Evolutionary conservation across 2,888 invertebrate species (phyloP).

Genomic region (Epistrophella euchroma): DNA sequence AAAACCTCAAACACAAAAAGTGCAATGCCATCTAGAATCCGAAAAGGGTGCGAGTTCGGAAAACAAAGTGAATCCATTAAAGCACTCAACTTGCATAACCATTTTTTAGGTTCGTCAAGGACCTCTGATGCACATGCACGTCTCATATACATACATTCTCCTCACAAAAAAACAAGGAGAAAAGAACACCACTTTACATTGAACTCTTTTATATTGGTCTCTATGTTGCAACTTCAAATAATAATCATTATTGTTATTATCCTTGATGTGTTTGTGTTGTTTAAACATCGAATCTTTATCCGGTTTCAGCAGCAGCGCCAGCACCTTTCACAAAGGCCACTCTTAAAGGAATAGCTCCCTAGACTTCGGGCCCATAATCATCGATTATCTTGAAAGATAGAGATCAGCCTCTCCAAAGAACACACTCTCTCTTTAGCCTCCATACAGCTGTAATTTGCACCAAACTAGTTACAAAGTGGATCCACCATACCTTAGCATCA

Average conservation of each 20-base stretch:
- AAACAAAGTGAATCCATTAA: slow-evolving; percentile 75
- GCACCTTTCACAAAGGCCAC: slow-evolving; percentile 51
- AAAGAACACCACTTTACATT: slow-evolving; percentile 72
- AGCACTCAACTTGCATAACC: slow-evolving; percentile 71
- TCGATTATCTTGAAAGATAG: slow-evolving; percentile 73
- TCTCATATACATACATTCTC: neutral
- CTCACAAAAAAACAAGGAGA: neutral
- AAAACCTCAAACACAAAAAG: slow-evolving; percentile 44
- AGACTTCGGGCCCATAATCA: slow-evolving; percentile 60
- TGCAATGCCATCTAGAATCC: slow-evolving; percentile 48
- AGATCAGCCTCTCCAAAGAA: slow-evolving; percentile 56
- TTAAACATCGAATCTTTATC: slow-evolving; percentile 66
- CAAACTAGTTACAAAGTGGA: slow-evolving; percentile 64
- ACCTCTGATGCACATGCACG: slow-evolving; percentile 57
- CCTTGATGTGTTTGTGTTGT: slow-evolving; percentile 51
- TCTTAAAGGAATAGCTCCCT: slow-evolving; percentile 36
- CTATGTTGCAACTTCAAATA: slow-evolving; percentile 62
- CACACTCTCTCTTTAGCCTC: slow-evolving; percentile 1
- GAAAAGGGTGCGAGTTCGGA: slow-evolving; percentile 8
- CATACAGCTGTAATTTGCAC: slow-evolving; percentile 65
- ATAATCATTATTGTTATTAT: slow-evolving; percentile 76
- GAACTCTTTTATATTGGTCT: slow-evolving; percentile 74
- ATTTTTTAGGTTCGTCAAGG: slow-evolving; percentile 61
- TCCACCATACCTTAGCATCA: slow-evolving; percentile 20
- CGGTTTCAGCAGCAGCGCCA: slow-evolving; percentile 5